Evolutionary conservation across 2,113 vertebrate species (phyloP).

Genomic region (Atlantisia rogersi): DNA sequence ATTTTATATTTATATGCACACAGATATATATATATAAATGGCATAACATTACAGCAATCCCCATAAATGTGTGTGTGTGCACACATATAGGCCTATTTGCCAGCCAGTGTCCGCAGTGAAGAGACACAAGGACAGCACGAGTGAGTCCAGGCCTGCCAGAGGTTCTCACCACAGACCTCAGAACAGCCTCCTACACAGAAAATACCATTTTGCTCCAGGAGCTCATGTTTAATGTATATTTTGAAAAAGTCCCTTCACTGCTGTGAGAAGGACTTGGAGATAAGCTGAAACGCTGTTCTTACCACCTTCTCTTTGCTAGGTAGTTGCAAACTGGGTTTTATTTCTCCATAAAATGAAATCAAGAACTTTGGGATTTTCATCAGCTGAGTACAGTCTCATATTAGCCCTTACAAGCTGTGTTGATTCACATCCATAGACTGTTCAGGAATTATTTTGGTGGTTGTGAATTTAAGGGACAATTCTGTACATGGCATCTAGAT

Average conservation of each 20-base stretch:
- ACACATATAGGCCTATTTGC: neutral
- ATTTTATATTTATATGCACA: neutral
- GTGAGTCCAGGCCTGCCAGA: neutral
- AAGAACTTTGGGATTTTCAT: neutral
- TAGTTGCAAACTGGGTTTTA: neutral
- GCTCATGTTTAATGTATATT: neutral
- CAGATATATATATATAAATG: neutral
- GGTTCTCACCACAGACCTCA: neutral
- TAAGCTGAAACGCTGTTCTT: neutral
- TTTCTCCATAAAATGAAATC: neutral
- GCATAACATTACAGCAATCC: neutral
- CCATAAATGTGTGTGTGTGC: too few relatives aligned
- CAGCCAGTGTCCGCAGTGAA: neutral
- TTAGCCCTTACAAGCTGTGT: neutral
- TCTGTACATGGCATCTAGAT: neutral
- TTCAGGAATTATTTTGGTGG: neutral
- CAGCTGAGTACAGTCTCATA: neutral
- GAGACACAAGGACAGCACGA: rapidly evolving
- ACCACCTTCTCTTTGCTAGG: neutral
- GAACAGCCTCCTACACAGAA: neutral
- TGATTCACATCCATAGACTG: neutral
- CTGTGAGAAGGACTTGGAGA: neutral
- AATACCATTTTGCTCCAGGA: neutral
- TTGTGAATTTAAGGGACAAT: neutral
- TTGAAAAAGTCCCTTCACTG: neutral